Evolutionary conservation across 1,140 invertebrate species (phyloP).

Genomic region (Zelostemma sp.): DNA sequence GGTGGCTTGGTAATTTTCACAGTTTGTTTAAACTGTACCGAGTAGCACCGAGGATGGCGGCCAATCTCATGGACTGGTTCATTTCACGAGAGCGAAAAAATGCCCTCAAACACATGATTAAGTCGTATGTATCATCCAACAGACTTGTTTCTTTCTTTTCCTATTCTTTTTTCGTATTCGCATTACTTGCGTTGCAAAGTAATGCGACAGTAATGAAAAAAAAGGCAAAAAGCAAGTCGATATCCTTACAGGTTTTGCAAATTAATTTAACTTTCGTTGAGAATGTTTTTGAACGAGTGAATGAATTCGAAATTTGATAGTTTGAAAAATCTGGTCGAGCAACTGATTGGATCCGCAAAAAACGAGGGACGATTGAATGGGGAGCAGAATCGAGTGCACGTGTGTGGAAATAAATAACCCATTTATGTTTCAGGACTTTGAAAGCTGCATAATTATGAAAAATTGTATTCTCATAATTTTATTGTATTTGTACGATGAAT

Average conservation of each 20-base stretch:
- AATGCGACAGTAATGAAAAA: background rate
- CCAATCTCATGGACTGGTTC: slow-evolving; percentile 98
- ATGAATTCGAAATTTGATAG: too few species aligned
- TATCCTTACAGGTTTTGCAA: slow-evolving; percentile 3
- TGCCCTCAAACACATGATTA: slow-evolving; percentile 91
- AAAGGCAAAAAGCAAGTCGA: background rate
- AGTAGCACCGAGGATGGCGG: slow-evolving; percentile 97
- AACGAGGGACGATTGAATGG: background rate
- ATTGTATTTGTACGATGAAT: slow-evolving; percentile 15
- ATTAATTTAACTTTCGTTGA: background rate
- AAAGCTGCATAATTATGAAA: slow-evolving; percentile 46
- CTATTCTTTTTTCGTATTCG: slow-evolving; percentile 12
- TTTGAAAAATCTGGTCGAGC: too few species aligned
- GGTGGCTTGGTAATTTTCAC: too few species aligned
- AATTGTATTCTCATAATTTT: slow-evolving; percentile 20
- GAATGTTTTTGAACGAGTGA: too few species aligned
- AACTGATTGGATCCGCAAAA: too few species aligned
- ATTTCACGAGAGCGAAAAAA: slow-evolving; percentile 90
- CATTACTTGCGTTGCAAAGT: background rate
- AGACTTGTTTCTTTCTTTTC: slow-evolving; percentile 21
- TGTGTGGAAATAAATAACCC: slow-evolving; percentile 41
- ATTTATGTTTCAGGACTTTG: slow-evolving; percentile 68
- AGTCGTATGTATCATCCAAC: slow-evolving; percentile 86
- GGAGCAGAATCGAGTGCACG: background rate
- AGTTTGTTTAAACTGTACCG: slow-evolving; percentile 93